These are phyloP conservation scores for Aquatica leii DNA, from an alignment of 2,888 invertebrate genomes.

Conservation along the genomic window DNA sequence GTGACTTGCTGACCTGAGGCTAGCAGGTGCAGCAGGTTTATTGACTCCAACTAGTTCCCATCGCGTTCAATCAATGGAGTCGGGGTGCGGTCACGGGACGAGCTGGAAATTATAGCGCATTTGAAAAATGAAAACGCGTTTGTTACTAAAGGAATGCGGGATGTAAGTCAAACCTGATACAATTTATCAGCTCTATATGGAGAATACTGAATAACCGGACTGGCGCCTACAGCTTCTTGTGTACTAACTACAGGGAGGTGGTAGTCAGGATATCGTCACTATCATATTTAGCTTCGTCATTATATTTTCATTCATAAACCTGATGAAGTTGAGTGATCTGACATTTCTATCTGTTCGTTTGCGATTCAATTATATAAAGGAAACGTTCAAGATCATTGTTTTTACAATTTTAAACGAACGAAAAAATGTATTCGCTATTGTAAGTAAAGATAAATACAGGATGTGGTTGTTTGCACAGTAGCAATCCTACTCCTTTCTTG, in stretches of 20 bases:
- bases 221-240: slow-evolving; percentile 52
- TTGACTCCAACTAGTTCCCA: slow-evolving; percentile 57
- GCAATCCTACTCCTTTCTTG: slow-evolving; percentile 8
- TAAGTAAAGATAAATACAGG: slow-evolving; percentile 9
- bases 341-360: slow-evolving; percentile 22
- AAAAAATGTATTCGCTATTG: slow-evolving; percentile 5
- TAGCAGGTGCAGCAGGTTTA: slow-evolving; percentile 62
- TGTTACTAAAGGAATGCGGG: slow-evolving; percentile 60
- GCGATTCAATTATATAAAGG: slow-evolving; percentile 26
- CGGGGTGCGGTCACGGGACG: slow-evolving; percentile 47
- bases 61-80: slow-evolving; percentile 50
- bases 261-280: slow-evolving; percentile 28
- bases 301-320: slow-evolving; percentile 45
- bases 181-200: slow-evolving; percentile 60
- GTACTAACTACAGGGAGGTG: slow-evolving; percentile 28
- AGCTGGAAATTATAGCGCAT: slow-evolving; percentile 50
- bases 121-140: slow-evolving; percentile 61
- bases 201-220: slow-evolving; percentile 52
- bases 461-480: slow-evolving; percentile 11
- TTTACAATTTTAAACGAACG: neutral
- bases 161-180: slow-evolving; percentile 62
- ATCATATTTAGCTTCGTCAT: slow-evolving; percentile 41
- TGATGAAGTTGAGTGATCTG: slow-evolving; percentile 37
- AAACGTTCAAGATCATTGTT: neutral
- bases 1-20: slow-evolving; percentile 59